Conservation (phyloP, 92 coral and sea anemone species). For the Siderastrea radians region DNA sequence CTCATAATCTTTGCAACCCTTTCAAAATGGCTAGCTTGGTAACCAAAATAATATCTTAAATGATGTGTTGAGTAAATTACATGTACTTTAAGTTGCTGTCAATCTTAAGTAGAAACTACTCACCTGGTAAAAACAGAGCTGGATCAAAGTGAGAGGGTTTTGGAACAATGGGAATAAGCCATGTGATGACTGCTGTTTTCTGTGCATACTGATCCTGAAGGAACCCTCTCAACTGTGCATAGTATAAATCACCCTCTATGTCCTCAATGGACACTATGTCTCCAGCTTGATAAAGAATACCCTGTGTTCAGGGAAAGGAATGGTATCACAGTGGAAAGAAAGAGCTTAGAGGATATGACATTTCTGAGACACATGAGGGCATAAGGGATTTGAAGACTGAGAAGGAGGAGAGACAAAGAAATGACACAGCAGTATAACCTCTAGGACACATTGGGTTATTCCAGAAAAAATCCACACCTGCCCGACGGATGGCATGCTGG, state of each 20-base stretch:
- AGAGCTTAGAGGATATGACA: too few species aligned
- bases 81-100: not conserved
- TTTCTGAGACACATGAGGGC: too few species aligned
- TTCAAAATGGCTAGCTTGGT: too few species aligned
- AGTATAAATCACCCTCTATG: slow-evolving; percentile 87
- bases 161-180: slow-evolving; percentile 95
- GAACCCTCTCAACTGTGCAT: slow-evolving; percentile 94
- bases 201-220: slow-evolving; percentile 96
- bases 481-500: too few species aligned
- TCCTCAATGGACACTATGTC: slow-evolving; percentile 97
- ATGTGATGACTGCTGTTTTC: slow-evolving; percentile 95
- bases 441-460: too few species aligned
- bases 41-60: too few species aligned
- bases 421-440: too few species aligned
- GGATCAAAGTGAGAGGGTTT: slow-evolving; percentile 94
- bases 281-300: slow-evolving; percentile 94
- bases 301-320: slow-evolving; percentile 45
- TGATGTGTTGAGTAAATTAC: not conserved
- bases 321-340: too few species aligned
- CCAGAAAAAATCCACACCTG: too few species aligned
- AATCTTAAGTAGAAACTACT: not conserved
- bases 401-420: too few species aligned
- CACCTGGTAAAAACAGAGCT: slow-evolving; percentile 94
- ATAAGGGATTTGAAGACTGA: too few species aligned
- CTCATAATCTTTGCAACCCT: too few species aligned